phyloP scores from a whole-genome alignment of 2,888 invertebrate species.

The Drosophila crucigera region DNA sequence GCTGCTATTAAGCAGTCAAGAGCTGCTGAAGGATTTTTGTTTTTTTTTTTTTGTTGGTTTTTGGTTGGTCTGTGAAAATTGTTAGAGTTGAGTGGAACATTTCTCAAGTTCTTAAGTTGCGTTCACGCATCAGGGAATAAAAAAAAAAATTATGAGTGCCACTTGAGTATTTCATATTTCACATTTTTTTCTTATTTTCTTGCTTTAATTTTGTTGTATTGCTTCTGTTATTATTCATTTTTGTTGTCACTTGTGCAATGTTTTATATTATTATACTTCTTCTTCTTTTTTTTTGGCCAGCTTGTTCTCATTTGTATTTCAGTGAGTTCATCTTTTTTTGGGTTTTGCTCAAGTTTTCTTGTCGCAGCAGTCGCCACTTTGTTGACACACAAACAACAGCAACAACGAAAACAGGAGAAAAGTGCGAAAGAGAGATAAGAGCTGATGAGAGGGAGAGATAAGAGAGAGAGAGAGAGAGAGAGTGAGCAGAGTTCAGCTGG shows the following conservation, averaged over 20 bases:
- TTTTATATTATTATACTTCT: conserved; percentile 14
- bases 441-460: background rate
- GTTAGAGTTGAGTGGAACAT: conserved; percentile 28
- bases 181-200: conserved; percentile 10
- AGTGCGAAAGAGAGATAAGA: background rate
- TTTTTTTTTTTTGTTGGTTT: background rate
- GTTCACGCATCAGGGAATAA: conserved; percentile 49
- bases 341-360: conserved; percentile 33
- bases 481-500: conserved; percentile 22
- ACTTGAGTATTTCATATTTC: conserved; percentile 47
- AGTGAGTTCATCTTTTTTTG: conserved; percentile 23
- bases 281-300: background rate
- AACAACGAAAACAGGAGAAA: conserved; percentile 29
- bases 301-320: conserved; percentile 20
- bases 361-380: conserved; percentile 50
- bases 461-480: background rate
- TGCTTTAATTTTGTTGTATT: conserved; percentile 10
- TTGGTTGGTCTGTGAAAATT: conserved; percentile 6
- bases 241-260: conserved; percentile 63
- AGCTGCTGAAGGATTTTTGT: conserved; percentile 17
- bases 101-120: conserved; percentile 54
- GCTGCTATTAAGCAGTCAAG: conserved; percentile 20
- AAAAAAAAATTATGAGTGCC: conserved; percentile 65
- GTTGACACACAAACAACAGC: conserved; percentile 69
- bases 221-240: conserved; percentile 23